A percentile compares a stretch with the other conserved stretches of the same genome.
Evolutionary conservation across 1,140 invertebrate genomes (phyloP).

Genomic region (Octopus sinensis): DNA sequence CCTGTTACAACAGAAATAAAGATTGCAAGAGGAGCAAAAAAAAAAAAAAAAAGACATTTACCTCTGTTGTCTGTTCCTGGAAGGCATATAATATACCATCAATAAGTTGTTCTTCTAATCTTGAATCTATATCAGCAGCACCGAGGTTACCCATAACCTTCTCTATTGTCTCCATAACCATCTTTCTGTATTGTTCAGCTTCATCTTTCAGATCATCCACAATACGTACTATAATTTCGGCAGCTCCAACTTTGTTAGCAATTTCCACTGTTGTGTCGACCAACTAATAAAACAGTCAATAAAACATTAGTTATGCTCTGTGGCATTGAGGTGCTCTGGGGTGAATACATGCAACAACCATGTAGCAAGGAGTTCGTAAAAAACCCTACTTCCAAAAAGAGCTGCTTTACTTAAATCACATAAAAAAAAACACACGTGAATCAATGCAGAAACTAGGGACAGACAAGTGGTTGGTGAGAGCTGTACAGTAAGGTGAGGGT

Average conservation of each 20-base stretch:
- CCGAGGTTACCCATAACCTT: constrained; percentile 97
- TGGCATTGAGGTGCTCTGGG: too few relatives aligned
- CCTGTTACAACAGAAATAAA: too few relatives aligned
- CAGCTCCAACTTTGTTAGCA: constrained; percentile 93
- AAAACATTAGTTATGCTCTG: not conserved
- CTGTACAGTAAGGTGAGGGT: too few relatives aligned
- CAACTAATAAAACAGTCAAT: constrained; percentile 61
- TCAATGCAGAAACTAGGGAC: too few relatives aligned
- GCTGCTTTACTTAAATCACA: too few relatives aligned
- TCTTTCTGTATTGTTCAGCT: constrained; percentile 99
- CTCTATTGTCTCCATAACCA: constrained; percentile 99
- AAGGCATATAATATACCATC: constrained; percentile 99
- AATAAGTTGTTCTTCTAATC: constrained; percentile 97
- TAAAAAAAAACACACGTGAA: too few relatives aligned
- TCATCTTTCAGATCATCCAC: constrained; percentile 99
- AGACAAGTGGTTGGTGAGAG: too few relatives aligned
- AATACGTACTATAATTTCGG: constrained; percentile 96
- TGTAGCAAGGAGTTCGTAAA: too few relatives aligned
- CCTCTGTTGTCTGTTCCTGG: constrained; percentile 98
- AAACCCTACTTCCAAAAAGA: too few relatives aligned
- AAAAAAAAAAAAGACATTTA: constrained; percentile 47
- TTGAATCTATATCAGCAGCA: constrained; percentile 94
- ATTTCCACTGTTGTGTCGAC: constrained; percentile 99
- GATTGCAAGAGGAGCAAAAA: too few relatives aligned
- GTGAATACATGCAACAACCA: too few relatives aligned